Evolutionary conservation across 37 sponge, comb jelly and placozoan genomes (phyloP), one percentile per base, ranked within the genome.

Genomic region (Ianthella basta): DNA sequence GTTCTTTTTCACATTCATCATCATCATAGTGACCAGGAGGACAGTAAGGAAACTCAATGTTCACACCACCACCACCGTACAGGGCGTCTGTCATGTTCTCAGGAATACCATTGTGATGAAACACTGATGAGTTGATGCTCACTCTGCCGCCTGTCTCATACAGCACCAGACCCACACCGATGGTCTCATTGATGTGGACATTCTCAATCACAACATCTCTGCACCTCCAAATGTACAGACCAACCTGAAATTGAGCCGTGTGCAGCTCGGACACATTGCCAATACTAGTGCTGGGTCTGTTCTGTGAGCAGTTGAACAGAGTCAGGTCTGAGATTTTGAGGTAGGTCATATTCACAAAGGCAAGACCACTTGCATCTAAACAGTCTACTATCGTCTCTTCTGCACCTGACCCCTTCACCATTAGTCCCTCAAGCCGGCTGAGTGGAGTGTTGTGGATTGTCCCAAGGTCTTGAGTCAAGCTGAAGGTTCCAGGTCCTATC

Each of bases 71-170:
- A 69, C 70, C 70, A 69, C 27, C 6, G 6, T 69, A 6, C 29
- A 35, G 70, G 34, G 29, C 35, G 25, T 6, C 33, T 69, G 34
- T 3, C 29, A 33, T 34, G 34, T 69, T 18, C 34, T 34, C 33
- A 69, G 70, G 70, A 18, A 69, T 69, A 30, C 35, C 70, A 69
- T 69, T 69, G 70, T 69, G 29, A 6, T n/a, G 34, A 35, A 69
- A 69, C 70, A 69, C 70, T 34, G 32, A 69, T 18, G 29, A 35
- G 6, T 35, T 69, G 70, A 69, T 35, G 18, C 18, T 18, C 34
- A 69, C 70, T 69, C 34, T 69, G 34, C 70, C 70, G 29, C 70
- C 70, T 34, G 70, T 69, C 70, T 69, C 70, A 6, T 69, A 69
- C 70, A 69, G 27, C 33, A 69, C 70, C 29, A 69, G 70, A 69